Evolutionary conservation across 2,888 invertebrate species (phyloP).

Genomic region (Rhimphoctona megacephalus): DNA sequence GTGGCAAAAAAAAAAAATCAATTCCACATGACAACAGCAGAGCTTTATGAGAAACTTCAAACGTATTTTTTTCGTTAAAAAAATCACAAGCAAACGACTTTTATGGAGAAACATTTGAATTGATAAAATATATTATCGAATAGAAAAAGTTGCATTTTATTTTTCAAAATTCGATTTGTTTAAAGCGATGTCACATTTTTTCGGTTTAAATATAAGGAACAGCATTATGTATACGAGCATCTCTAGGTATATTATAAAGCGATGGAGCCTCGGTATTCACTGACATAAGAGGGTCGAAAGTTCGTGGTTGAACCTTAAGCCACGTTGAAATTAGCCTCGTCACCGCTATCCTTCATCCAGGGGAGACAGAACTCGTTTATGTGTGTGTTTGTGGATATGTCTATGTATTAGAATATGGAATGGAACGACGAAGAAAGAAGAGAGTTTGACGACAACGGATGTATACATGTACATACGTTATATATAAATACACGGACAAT

Average conservation of each 20-base stretch:
- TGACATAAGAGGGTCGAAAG: conserved; percentile 61
- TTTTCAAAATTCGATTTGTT: not conserved
- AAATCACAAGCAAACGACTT: not conserved
- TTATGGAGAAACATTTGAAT: not conserved
- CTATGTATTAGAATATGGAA: not conserved
- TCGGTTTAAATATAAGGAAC: not conserved
- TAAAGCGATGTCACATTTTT: not conserved
- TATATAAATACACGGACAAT: not conserved
- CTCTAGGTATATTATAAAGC: conserved; percentile 38
- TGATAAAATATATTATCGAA: not conserved
- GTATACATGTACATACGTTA: not conserved
- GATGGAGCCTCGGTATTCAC: conserved; percentile 36
- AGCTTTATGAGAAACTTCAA: not conserved
- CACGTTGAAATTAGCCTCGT: conserved; percentile 73
- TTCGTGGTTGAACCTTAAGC: conserved; percentile 65
- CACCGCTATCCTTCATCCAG: conserved; percentile 74
- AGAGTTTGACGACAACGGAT: conserved; percentile 34
- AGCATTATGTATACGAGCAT: conserved; percentile 14
- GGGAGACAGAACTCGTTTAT: conserved; percentile 46
- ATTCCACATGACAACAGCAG: not conserved
- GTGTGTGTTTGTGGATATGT: not conserved
- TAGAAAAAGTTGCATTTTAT: not conserved
- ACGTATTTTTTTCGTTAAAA: not conserved
- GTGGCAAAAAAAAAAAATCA: not conserved
- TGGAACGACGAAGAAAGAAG: conserved; percentile 39